Evolutionary conservation across 2,888 invertebrate genomes (phyloP).

Genomic region (Cheilosia vulpina): DNA sequence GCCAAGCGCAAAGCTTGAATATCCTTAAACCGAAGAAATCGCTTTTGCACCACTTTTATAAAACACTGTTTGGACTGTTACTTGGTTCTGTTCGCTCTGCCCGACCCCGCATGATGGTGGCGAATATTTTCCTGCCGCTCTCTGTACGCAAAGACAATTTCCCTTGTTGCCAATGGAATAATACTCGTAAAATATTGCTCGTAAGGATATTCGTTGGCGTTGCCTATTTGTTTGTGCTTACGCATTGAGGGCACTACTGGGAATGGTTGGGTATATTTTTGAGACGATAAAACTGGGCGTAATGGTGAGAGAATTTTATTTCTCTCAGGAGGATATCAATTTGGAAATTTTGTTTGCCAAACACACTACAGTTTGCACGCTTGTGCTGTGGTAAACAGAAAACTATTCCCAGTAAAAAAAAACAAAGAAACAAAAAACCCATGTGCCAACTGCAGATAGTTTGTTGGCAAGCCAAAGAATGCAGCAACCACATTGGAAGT

Average conservation of each 20-base stretch:
- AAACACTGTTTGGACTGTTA: too few relatives aligned
- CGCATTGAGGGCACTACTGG: constrained; percentile 37
- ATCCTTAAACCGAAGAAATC: too few relatives aligned
- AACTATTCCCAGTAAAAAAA: too few relatives aligned
- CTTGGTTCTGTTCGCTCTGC: too few relatives aligned
- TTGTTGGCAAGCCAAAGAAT: constrained; percentile 1
- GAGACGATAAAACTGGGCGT: too few relatives aligned
- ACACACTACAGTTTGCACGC: too few relatives aligned
- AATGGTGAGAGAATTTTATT: too few relatives aligned
- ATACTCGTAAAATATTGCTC: constrained; percentile 24
- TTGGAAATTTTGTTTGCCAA: too few relatives aligned
- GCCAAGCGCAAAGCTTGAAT: neutral
- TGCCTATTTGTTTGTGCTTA: constrained; percentile 34
- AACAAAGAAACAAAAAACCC: too few relatives aligned
- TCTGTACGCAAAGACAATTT: constrained; percentile 3
- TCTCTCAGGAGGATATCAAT: too few relatives aligned
- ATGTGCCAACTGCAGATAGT: constrained; percentile 19
- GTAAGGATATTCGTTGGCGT: constrained; percentile 39
- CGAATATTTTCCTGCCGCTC: neutral
- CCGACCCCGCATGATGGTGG: neutral
- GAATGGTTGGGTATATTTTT: neutral
- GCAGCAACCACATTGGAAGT: neutral
- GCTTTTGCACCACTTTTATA: too few relatives aligned
- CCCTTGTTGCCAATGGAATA: constrained; percentile 13
- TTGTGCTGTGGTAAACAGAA: too few relatives aligned